A percentile compares a stretch with the other conserved stretches of the same genome.
Evolutionary conservation across 1,140 invertebrate species (phyloP).

Genomic region (Vanessa tameamea): DNA sequence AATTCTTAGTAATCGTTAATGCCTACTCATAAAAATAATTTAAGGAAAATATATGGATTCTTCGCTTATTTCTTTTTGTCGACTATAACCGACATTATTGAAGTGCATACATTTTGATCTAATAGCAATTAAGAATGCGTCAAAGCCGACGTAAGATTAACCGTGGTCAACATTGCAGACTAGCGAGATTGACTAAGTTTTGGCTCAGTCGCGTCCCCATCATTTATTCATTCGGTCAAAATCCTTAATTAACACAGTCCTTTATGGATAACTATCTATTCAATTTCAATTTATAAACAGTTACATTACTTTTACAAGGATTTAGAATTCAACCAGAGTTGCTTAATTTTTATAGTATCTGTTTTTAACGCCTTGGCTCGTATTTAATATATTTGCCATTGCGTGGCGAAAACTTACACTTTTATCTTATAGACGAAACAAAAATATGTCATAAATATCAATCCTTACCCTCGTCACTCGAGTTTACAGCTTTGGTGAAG

Average conservation of each 20-base stretch:
- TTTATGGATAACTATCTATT: no score
- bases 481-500: no score
- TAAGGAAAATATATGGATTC: no score
- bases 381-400: no score
- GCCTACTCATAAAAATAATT: no score
- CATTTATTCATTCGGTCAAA: neutral
- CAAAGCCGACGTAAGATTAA: neutral
- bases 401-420: no score
- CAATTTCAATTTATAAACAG: neutral
- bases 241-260: constrained; percentile 2
- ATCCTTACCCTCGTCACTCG: no score
- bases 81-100: no score
- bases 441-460: no score
- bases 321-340: neutral
- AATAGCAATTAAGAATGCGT: constrained; percentile 5
- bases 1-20: no score
- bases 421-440: no score
- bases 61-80: no score
- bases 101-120: neutral
- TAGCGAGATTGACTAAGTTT: neutral
- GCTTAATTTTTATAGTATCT: neutral
- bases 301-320: neutral
- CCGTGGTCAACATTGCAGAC: neutral
- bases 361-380: neutral
- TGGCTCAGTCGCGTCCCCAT: neutral